Base-by-base conservation (phyloP, 2,797 vertebrate species). In the Apogon talboti region DNA sequence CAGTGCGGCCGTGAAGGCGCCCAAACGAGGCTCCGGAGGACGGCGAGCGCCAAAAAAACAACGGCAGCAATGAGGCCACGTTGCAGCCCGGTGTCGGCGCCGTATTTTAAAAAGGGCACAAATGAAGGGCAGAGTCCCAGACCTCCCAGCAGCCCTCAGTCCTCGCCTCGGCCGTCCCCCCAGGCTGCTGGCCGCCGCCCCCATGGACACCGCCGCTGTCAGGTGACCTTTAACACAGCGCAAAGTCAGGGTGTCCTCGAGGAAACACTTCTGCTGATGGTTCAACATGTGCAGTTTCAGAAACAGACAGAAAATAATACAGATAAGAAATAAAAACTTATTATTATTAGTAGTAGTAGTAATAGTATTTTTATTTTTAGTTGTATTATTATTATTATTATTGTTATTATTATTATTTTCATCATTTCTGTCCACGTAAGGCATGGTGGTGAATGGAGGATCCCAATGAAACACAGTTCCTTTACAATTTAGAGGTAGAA, bases 71-170 rank as follows among this genome's bases (percentile, higher is more conserved):
- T 21, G 13, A 24, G 19, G 52, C 52, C 52, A 15, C 21, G 21
- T 2, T 56, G 40, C 40, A 56, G 19, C 33, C 14, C 21, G 21
- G 21, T 24, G 21, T 24, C 21, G 21, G 5, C 21, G 21, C 21
- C 50, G 59, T 62, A 42, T 62, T 50, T 50, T 50, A 62, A 62
- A 62, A 62, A 50, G 59, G 59, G 59, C 59, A 62, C 14, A 58
- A 35, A 16, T 15, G 41, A 35, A 46, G 35, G 45, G 47, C 47
- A 15, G 38, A 35, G 46, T 62, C 46, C 37, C 28, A 51, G 59
- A 49, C 47, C 47, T 42, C 47, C 59, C 30, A 16, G 28, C 49
- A 51, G 49, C 49, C 49, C 24, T 11, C n/a, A 41, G 40, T 24
- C 49, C 10, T 16, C 49, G 49, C 38, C 37, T 21, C 21, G 12